Evolutionary conservation across 2,797 vertebrate species (phyloP).

Genomic region (Sebastes iracundus): DNA sequence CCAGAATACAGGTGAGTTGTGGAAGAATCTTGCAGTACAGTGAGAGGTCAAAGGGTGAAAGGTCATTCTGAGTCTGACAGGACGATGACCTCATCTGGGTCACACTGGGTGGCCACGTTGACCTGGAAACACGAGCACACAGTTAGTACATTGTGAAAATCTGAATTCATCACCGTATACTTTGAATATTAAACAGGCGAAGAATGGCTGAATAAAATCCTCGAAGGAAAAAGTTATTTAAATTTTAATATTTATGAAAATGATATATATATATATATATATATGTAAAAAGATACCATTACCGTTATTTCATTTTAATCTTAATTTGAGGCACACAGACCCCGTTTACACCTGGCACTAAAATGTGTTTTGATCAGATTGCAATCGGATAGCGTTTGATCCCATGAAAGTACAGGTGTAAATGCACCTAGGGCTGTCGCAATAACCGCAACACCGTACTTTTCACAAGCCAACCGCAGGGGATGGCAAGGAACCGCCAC

Average conservation of each 20-base stretch:
- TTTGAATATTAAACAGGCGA: neutral
- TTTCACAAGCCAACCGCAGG: too few relatives aligned
- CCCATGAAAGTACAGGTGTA: too few relatives aligned
- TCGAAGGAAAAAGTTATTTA: too few relatives aligned
- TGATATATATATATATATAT: too few relatives aligned
- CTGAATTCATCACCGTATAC: neutral
- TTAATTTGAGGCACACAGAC: neutral
- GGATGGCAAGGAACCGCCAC: too few relatives aligned
- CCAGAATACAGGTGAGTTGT: neutral
- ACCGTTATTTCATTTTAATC: neutral
- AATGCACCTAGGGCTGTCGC: too few relatives aligned
- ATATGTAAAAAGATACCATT: neutral
- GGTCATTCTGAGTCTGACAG: slow-evolving; percentile 91
- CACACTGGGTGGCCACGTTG: slow-evolving; percentile 90
- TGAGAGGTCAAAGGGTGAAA: neutral
- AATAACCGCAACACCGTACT: too few relatives aligned
- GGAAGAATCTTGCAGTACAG: neutral
- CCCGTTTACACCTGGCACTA: too few relatives aligned
- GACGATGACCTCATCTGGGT: slow-evolving; percentile 91
- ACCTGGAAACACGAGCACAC: slow-evolving; percentile 75
- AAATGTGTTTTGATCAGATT: too few relatives aligned
- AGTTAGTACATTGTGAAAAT: neutral
- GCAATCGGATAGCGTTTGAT: too few relatives aligned
- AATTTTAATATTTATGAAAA: too few relatives aligned
- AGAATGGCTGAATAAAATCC: too few relatives aligned